phyloP scores from a whole-genome alignment of 2,113 vertebrate species.

The Etheostoma cragini region DNA sequence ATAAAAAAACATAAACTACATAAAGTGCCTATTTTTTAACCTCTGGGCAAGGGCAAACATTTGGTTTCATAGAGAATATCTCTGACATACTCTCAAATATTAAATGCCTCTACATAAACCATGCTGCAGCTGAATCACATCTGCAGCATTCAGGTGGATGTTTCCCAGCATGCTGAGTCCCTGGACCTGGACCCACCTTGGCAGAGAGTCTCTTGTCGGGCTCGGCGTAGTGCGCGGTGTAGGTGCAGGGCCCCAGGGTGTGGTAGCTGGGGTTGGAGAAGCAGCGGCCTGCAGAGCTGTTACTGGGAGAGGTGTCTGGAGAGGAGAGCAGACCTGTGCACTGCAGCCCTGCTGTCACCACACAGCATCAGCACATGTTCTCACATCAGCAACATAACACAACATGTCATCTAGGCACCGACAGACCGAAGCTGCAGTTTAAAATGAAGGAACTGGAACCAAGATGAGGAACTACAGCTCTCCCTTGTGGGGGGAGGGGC shows the following conservation, averaged over 20 bases:
- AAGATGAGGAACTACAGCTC: background rate
- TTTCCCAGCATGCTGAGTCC: too few species aligned
- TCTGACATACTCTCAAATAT: background rate
- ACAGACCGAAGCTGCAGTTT: background rate
- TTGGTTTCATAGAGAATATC: too few species aligned
- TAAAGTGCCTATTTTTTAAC: too few species aligned
- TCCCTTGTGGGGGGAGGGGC: too few species aligned
- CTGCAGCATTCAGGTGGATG: background rate
- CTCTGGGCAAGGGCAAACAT: too few species aligned
- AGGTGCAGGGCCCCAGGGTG: conserved; percentile 86
- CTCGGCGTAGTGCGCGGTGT: conserved; percentile 87
- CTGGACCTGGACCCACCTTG: conserved; percentile 79
- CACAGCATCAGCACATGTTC: conserved; percentile 9
- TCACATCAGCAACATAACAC: background rate
- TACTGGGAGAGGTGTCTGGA: conserved; percentile 86
- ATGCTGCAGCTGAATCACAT: background rate
- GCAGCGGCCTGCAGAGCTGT: conserved; percentile 79
- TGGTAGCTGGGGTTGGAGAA: conserved; percentile 93
- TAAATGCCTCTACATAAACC: background rate
- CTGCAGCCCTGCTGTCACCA: conserved; percentile 67
- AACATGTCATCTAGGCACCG: background rate
- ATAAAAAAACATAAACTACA: too few species aligned
- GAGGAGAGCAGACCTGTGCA: conserved; percentile 80
- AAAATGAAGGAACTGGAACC: background rate
- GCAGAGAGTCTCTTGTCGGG: conserved; percentile 83